Conservation (phyloP, 2,113 vertebrate species). For the Callopanchax toddi region DNA sequence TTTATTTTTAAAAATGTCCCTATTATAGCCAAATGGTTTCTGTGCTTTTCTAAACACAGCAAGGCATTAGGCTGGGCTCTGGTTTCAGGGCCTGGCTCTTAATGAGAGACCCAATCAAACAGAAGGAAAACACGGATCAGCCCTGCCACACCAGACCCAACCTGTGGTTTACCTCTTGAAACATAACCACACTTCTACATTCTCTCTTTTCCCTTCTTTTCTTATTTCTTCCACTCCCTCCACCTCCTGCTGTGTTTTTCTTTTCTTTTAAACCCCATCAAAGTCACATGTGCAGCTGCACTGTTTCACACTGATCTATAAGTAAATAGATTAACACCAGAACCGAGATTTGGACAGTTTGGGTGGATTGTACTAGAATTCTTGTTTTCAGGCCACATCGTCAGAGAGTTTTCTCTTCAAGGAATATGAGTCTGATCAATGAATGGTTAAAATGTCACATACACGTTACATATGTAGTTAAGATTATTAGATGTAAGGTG, state of each 20-base stretch:
- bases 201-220: constrained; percentile 20
- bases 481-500: constrained; percentile 13
- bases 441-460: constrained; percentile 5
- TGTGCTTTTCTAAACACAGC: constrained; percentile 79
- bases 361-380: constrained; percentile 19
- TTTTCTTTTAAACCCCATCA: constrained; percentile 62
- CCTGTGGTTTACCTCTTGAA: constrained; percentile 79
- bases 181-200: constrained; percentile 63
- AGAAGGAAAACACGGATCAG: constrained; percentile 78
- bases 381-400: constrained; percentile 23
- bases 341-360: constrained; percentile 43
- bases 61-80: constrained; percentile 78
- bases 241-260: constrained; percentile 58
- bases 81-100: constrained; percentile 79
- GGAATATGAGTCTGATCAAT: constrained; percentile 9
- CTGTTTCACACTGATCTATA: constrained; percentile 55
- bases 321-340: constrained; percentile 70
- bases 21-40: constrained; percentile 81
- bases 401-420: constrained; percentile 14
- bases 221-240: constrained; percentile 36
- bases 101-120: constrained; percentile 81
- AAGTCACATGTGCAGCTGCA: constrained; percentile 70
- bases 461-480: neutral
- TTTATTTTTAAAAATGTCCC: constrained; percentile 80
- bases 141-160: constrained; percentile 72